Conservation (phyloP, 2,113 vertebrate genomes). For the Laticauda colubrina region DNA sequence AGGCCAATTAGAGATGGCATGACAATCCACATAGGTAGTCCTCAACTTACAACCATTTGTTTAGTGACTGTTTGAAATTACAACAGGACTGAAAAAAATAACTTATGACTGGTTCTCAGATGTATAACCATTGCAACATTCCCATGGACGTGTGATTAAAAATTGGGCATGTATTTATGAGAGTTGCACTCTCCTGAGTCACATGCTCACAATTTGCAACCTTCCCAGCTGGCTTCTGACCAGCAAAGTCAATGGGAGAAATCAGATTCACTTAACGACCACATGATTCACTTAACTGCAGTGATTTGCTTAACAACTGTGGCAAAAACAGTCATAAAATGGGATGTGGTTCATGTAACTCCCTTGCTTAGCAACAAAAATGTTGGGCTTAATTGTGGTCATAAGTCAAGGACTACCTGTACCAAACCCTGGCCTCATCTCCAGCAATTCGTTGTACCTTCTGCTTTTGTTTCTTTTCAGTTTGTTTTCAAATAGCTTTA, state of each 20-base stretch:
- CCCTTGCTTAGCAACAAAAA: neutral
- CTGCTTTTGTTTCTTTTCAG: conserved; percentile 1
- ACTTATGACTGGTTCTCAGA: neutral
- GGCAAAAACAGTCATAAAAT: neutral
- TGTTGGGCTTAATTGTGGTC: neutral
- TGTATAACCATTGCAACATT: neutral
- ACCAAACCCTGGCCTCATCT: neutral
- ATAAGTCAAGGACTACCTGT: neutral
- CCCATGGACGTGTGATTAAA: neutral
- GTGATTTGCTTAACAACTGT: neutral
- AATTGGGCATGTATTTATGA: neutral
- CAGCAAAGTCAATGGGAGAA: neutral
- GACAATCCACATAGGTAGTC: neutral
- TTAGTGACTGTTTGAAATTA: neutral
- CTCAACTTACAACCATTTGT: neutral
- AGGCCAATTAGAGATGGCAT: neutral
- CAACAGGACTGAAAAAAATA: neutral
- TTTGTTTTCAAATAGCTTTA: neutral
- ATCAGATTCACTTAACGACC: neutral
- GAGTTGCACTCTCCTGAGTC: neutral
- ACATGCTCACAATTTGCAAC: neutral
- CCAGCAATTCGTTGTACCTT: neutral
- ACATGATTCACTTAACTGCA: neutral
- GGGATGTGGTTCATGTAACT: neutral
- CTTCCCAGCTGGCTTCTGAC: neutral